These are phyloP conservation scores for Congeria kusceri DNA, from an alignment of 2,888 invertebrate species.

Conservation along the genomic window DNA sequence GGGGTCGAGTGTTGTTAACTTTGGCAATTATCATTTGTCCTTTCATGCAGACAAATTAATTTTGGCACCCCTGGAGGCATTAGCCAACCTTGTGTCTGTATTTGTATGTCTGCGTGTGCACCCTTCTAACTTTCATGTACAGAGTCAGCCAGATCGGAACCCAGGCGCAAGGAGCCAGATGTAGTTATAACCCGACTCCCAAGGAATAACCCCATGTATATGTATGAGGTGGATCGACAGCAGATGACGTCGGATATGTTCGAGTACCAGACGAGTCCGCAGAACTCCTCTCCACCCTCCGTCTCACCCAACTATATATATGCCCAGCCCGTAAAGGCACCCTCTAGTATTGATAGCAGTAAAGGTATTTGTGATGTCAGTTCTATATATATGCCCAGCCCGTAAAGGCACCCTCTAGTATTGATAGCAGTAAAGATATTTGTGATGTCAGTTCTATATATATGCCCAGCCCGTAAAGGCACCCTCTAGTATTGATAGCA, in stretches of 20 bases:
- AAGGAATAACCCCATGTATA: slow-evolving; percentile 43
- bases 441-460: too few species aligned
- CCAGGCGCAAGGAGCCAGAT: slow-evolving; percentile 51
- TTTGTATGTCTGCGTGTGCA: background rate
- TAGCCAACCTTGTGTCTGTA: background rate
- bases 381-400: too few species aligned
- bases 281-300: slow-evolving; percentile 60
- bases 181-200: slow-evolving; percentile 50
- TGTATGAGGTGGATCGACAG: slow-evolving; percentile 12
- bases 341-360: slow-evolving; percentile 23
- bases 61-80: too few species aligned
- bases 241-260: slow-evolving; percentile 45
- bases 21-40: too few species aligned
- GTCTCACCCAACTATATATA: slow-evolving; percentile 53
- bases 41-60: too few species aligned
- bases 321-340: slow-evolving; percentile 46
- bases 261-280: slow-evolving; percentile 55
- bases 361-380: slow-evolving; percentile 14
- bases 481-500: too few species aligned
- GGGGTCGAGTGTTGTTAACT: too few species aligned
- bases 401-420: too few species aligned
- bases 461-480: too few species aligned
- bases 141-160: slow-evolving; percentile 52
- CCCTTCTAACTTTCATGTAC: background rate
- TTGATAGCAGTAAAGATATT: too few species aligned